These are phyloP conservation scores for Syrmaticus mikado DNA, from an alignment of 2,113 vertebrate species.

Conservation along the genomic window DNA sequence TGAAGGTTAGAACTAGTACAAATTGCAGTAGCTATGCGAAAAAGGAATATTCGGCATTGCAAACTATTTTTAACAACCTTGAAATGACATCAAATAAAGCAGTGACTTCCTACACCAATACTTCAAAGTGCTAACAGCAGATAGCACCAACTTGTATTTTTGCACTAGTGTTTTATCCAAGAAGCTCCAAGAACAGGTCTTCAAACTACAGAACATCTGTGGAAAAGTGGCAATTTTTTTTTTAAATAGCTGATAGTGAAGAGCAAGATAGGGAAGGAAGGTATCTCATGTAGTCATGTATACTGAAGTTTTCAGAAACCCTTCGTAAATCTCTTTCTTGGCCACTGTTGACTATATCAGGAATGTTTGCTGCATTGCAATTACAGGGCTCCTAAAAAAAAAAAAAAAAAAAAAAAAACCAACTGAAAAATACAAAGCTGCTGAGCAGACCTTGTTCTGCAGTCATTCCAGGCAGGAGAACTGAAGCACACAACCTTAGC, in stretches of 20 bases:
- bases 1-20: constrained; percentile 34
- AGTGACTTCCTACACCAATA: background rate
- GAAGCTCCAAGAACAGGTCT: constrained; percentile 15
- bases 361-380: background rate
- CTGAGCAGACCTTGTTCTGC: background rate
- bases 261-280: background rate
- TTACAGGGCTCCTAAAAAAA: background rate
- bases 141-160: background rate
- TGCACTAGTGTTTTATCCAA: constrained; percentile 4
- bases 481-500: background rate
- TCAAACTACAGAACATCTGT: background rate
- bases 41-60: constrained; percentile 19
- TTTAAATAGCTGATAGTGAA: background rate
- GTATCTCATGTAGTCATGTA: background rate
- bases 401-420: too few relatives aligned
- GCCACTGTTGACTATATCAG: background rate
- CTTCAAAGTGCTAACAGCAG: background rate
- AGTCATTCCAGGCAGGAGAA: background rate
- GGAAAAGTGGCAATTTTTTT: background rate
- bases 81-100: constrained; percentile 46
- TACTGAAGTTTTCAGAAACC: background rate
- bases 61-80: constrained; percentile 44
- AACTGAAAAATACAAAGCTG: background rate
- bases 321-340: background rate
- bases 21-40: background rate